Percentiles rank a stretch among this genome's conserved stretches.
These are phyloP conservation scores for Otolemur crassicaudatus DNA, from an alignment of 2,797 vertebrate species.

Conservation along the genomic window DNA sequence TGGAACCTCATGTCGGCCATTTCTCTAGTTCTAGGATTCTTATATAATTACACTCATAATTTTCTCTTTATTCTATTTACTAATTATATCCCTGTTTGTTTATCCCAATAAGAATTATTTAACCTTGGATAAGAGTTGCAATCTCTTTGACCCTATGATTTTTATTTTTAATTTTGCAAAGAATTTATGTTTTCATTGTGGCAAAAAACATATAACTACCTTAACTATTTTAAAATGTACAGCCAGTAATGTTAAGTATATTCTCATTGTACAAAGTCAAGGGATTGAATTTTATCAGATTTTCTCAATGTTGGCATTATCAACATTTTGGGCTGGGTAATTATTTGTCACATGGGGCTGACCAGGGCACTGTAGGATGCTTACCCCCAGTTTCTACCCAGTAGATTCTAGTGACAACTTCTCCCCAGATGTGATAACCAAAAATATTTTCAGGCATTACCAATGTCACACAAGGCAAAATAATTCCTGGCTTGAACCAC, in stretches of 20 bases:
- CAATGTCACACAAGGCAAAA: neutral
- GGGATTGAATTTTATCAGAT: neutral
- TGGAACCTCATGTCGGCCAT: neutral
- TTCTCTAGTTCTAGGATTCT: neutral
- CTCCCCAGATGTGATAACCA: neutral
- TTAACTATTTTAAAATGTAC: neutral
- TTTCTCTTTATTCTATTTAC: neutral
- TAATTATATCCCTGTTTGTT: neutral
- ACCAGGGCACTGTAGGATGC: neutral
- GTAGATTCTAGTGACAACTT: neutral
- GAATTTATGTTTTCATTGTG: neutral
- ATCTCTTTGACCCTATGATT: neutral
- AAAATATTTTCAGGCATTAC: neutral
- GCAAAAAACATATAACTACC: neutral
- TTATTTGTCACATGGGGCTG: neutral
- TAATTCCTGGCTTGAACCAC: neutral
- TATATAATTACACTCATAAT: neutral
- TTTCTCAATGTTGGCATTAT: neutral
- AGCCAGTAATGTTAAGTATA: neutral
- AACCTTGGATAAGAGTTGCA: neutral
- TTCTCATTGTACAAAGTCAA: neutral
- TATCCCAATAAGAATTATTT: neutral
- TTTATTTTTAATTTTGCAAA: neutral
- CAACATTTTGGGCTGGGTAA: neutral
- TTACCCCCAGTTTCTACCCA: neutral